A percentile compares a stretch with the other conserved stretches of the same genome.
Evolutionary conservation across 2,888 invertebrate genomes (phyloP).

Genomic region (Drosophila subquinaria): DNA sequence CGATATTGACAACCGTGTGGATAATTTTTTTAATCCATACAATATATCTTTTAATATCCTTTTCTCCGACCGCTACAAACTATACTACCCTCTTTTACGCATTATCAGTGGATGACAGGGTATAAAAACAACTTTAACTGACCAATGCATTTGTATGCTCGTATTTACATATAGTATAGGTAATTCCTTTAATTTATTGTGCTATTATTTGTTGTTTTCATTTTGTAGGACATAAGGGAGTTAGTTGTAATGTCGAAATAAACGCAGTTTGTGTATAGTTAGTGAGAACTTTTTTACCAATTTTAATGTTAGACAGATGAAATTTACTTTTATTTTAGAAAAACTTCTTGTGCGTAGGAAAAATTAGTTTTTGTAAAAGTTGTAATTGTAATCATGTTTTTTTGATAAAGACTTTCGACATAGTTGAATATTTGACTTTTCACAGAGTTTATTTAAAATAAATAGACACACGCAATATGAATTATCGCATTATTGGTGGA

Average conservation of each 20-base stretch:
- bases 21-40: too few relatives aligned
- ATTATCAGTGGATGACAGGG: background rate
- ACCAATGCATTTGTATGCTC: background rate
- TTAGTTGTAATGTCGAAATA: background rate
- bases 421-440: conserved; percentile 8
- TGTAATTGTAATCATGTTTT: background rate
- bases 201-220: conserved; percentile 3
- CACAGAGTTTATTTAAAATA: conserved; percentile 12
- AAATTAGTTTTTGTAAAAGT: background rate
- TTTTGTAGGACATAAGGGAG: background rate
- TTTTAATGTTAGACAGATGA: background rate
- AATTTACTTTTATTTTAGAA: background rate
- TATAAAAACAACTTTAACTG: conserved; percentile 2
- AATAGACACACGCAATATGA: conserved; percentile 15
- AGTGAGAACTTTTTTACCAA: background rate
- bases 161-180: conserved; percentile 9
- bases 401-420: background rate
- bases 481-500: conserved; percentile 3
- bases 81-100: background rate
- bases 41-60: too few relatives aligned
- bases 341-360: background rate
- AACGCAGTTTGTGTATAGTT: background rate
- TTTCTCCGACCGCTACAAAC: too few relatives aligned
- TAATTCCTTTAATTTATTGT: conserved; percentile 18
- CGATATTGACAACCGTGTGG: too few relatives aligned